These are phyloP conservation scores for Deladenus siricidicola DNA, from an alignment of 2,888 invertebrate genomes.

Conservation along the genomic window DNA sequence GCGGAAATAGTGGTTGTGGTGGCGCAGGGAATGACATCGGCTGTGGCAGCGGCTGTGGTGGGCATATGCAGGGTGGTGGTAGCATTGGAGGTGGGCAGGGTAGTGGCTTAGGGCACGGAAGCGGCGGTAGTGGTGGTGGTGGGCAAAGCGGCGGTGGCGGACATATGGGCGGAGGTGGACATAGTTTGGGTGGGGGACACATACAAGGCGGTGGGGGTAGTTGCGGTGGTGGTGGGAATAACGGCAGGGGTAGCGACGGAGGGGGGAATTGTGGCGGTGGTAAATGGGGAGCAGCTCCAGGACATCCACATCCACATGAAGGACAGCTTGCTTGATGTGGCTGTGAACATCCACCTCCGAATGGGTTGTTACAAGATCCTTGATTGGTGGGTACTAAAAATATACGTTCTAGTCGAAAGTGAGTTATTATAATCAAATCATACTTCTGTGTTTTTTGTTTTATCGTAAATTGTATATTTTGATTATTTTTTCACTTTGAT, in stretches of 20 bases:
- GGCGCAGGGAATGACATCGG: no score
- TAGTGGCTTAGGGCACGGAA: constrained; percentile 25
- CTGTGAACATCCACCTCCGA: no score
- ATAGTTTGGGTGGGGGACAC: constrained; percentile 40
- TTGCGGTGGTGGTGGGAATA: constrained; percentile 4
- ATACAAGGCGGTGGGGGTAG: constrained; percentile 25
- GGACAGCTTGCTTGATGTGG: no score
- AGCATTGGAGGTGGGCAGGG: constrained; percentile 23
- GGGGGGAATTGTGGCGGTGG: neutral
- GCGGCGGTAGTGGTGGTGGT: constrained; percentile 22
- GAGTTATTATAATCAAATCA: no score
- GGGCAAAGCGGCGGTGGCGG: constrained; percentile 19
- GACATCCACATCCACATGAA: neutral
- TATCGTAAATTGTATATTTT: no score
- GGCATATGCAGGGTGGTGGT: constrained; percentile 9
- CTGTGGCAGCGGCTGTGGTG: neutral
- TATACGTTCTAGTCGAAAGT: no score
- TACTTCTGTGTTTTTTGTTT: no score
- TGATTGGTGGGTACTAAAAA: no score
- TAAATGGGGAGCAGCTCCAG: no score
- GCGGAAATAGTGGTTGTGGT: neutral
- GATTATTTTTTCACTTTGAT: no score
- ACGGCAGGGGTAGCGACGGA: constrained; percentile 3
- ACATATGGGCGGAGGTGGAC: constrained; percentile 30
- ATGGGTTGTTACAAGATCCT: no score